Conservation (phyloP, 2,888 invertebrate genomes). For the Barypeithes pellucidus region DNA sequence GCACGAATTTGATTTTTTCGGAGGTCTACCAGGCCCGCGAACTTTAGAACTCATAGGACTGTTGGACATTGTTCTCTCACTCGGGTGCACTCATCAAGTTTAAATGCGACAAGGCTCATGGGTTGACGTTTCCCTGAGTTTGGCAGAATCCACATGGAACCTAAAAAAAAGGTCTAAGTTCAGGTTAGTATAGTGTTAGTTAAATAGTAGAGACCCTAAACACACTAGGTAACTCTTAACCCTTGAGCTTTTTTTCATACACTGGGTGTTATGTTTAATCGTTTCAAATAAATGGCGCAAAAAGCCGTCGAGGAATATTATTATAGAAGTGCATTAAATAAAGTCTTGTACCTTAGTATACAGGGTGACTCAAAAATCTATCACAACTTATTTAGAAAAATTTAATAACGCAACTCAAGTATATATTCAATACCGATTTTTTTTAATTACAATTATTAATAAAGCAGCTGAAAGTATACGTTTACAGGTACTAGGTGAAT, state of each 20-base stretch:
- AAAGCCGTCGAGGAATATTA: background rate
- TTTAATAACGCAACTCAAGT: no score
- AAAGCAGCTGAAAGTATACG: background rate
- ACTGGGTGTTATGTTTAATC: constrained; percentile 6
- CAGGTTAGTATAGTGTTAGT: constrained; percentile 53
- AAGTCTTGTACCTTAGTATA: background rate
- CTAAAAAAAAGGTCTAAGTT: constrained; percentile 53
- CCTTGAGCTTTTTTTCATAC: constrained; percentile 8
- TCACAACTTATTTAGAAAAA: no score
- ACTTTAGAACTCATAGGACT: constrained; percentile 71
- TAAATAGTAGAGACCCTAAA: constrained; percentile 40
- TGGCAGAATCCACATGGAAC: constrained; percentile 41
- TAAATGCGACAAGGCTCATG: background rate
- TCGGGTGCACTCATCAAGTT: constrained; percentile 30
- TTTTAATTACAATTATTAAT: no score
- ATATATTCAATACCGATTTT: no score
- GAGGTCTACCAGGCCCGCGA: constrained; percentile 84
- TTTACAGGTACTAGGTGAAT: background rate
- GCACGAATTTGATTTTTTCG: constrained; percentile 82
- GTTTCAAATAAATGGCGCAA: background rate
- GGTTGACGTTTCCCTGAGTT: constrained; percentile 4
- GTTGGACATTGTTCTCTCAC: constrained; percentile 61
- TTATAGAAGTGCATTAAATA: background rate
- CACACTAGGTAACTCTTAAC: background rate
- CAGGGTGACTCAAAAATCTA: background rate